Conservation (phyloP, 2,113 vertebrate genomes). For the Apodemus speciosus region DNA sequence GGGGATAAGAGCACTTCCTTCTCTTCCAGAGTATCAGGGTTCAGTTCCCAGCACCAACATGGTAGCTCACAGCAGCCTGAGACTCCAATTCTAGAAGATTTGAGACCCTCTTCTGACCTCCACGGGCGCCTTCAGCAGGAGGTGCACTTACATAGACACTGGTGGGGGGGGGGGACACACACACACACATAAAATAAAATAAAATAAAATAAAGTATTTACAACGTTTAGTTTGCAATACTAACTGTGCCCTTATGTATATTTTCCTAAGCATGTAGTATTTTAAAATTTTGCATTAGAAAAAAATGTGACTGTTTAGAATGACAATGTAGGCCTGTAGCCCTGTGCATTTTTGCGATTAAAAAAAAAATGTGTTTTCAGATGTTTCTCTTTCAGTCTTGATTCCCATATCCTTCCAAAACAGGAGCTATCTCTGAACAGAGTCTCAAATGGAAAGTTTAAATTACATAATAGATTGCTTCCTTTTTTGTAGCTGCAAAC, state of each 20-base stretch:
- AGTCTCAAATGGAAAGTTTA: conserved; percentile 24
- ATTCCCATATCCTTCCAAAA: neutral
- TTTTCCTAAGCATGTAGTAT: conserved; percentile 10
- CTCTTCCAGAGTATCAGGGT: neutral
- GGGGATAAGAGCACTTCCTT: neutral
- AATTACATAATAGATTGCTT: neutral
- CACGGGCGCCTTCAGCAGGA: too few relatives aligned
- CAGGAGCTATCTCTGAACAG: neutral
- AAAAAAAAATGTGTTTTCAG: neutral
- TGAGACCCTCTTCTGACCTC: neutral
- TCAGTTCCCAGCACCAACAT: neutral
- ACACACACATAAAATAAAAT: too few relatives aligned
- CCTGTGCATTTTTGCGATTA: neutral
- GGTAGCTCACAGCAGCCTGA: neutral
- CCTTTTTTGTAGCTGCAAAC: conserved; percentile 2
- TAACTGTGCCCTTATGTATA: conserved; percentile 20
- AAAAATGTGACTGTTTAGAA: neutral
- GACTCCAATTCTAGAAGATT: neutral
- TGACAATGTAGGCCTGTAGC: neutral
- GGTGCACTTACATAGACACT: neutral
- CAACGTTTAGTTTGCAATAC: neutral
- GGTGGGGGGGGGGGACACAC: neutral
- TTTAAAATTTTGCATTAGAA: conserved; percentile 27
- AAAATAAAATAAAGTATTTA: neutral
- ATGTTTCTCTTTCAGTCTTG: conserved; percentile 27